Evolutionary conservation across 2,113 vertebrate genomes (phyloP).

Genomic region (Herpailurus yagouaroundi): DNA sequence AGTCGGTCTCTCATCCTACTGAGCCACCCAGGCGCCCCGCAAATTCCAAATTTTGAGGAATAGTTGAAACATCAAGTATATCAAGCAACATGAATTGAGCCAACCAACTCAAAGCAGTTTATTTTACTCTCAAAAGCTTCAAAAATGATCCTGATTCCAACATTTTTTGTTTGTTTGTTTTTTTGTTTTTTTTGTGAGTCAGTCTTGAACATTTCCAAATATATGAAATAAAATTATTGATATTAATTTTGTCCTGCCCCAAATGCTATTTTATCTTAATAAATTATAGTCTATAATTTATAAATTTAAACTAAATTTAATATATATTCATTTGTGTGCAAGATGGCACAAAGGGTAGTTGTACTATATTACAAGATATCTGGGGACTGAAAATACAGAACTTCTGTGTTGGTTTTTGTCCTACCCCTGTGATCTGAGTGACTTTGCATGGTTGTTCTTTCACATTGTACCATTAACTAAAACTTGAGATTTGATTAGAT

Average conservation of each 20-base stretch:
- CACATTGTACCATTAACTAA: background rate
- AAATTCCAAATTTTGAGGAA: background rate
- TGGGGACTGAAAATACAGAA: background rate
- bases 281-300: background rate
- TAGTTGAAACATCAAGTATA: background rate
- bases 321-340: background rate
- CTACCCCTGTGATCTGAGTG: background rate
- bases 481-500: constrained; percentile 22
- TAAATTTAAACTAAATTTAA: background rate
- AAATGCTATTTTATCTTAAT: background rate
- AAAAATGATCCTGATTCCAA: background rate
- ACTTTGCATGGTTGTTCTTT: background rate
- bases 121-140: background rate
- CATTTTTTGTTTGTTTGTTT: background rate
- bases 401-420: background rate
- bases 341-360: background rate
- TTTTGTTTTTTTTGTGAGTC: background rate
- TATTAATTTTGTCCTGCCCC: background rate
- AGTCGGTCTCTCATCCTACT: too few relatives aligned
- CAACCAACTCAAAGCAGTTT: background rate
- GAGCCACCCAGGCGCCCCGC: too few relatives aligned
- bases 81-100: background rate
- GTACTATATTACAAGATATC: background rate
- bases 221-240: background rate
- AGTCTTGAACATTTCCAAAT: background rate